Base-by-base conservation (phyloP, 2,797 vertebrate species). In the Nothura maculosa region DNA sequence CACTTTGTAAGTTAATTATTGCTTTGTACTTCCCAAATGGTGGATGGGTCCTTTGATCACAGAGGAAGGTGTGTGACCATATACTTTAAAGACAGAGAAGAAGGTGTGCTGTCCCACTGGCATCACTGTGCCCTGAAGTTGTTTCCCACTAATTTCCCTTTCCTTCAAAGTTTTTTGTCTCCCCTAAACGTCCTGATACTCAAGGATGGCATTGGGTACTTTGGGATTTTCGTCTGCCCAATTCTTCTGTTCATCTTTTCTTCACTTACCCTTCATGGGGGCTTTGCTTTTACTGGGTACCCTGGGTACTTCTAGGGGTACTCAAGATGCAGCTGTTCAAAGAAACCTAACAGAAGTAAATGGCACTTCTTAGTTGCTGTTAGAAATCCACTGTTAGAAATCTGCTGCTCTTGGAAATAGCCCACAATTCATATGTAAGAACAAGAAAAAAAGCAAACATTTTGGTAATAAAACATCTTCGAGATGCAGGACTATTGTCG, bases 1-100 rank as follows among this genome's bases (percentile, higher is more conserved):
- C 85, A 79, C 85, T 60, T 81, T 92, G 92, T 60, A 58, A 89
- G 84, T 89, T 93, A 96, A 92, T 95, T 96, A 93, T 73, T 10
- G 1, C 84, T 85, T 87, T 73, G 60, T 89, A 63, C 72, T 92
- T 92, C 93, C 90, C 4, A 0, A 89, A 66, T 0, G 10, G 82
- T 84, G 93, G 79, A 79, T 83, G 52, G 80, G 77, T 83, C 76
- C 48, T 73, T 94, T 85, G 83, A 38, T 73, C n/a, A 79, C 66
- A 48, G 27, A 85, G 47, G 66, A 75, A 92, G 89, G 89, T 93
- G 86, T 63, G 62, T 92, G 81, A 89, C 94, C 82, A 38, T 84
- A 82, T 90, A 75, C 55, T 87, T 85, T 54, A 81, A 82, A 73
- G 89, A 28, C 17, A 85, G 64, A 3, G 2, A 89, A 47, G 60